phyloP scores from a whole-genome alignment of 2,113 vertebrate genomes.

The Amphiprion percula region DNA sequence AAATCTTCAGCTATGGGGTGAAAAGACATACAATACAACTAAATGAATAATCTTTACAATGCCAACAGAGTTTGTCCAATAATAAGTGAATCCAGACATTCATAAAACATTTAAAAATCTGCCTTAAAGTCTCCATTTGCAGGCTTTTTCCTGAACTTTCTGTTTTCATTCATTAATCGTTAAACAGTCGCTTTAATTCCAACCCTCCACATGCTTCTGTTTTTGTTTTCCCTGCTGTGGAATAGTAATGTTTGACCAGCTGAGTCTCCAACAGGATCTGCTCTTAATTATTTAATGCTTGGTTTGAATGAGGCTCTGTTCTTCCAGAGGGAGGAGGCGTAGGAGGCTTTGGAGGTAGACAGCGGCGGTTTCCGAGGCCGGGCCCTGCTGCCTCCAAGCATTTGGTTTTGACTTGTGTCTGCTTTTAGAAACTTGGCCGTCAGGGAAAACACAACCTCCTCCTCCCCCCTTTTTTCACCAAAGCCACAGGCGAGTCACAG shows the following conservation, averaged over 20 bases:
- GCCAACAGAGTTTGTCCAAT: too few relatives aligned
- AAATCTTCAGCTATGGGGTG: too few relatives aligned
- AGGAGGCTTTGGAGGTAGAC: constrained; percentile 85
- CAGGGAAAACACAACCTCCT: constrained; percentile 61
- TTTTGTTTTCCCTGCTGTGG: background rate
- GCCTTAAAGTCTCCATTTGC: too few relatives aligned
- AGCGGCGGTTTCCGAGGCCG: constrained; percentile 86
- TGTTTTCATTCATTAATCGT: background rate
- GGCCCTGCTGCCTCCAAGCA: constrained; percentile 48
- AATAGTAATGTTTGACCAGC: constrained; percentile 1
- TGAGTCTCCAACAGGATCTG: background rate
- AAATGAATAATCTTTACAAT: too few relatives aligned
- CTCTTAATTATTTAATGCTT: constrained; percentile 12
- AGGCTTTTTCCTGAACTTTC: background rate
- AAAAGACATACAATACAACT: too few relatives aligned
- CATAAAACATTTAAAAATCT: too few relatives aligned
- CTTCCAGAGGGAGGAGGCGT: constrained; percentile 51
- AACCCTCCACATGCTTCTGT: background rate
- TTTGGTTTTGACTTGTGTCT: constrained; percentile 72
- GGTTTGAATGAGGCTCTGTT: constrained; percentile 40
- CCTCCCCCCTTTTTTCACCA: constrained; percentile 28
- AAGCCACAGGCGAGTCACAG: constrained; percentile 79
- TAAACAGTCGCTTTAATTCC: background rate
- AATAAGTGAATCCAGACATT: too few relatives aligned
- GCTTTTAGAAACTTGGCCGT: constrained; percentile 81